Percentiles rank a stretch among this genome's conserved stretches.
Evolutionary conservation across 2,113 vertebrate genomes (phyloP).

Genomic region (Promerops cafer): DNA sequence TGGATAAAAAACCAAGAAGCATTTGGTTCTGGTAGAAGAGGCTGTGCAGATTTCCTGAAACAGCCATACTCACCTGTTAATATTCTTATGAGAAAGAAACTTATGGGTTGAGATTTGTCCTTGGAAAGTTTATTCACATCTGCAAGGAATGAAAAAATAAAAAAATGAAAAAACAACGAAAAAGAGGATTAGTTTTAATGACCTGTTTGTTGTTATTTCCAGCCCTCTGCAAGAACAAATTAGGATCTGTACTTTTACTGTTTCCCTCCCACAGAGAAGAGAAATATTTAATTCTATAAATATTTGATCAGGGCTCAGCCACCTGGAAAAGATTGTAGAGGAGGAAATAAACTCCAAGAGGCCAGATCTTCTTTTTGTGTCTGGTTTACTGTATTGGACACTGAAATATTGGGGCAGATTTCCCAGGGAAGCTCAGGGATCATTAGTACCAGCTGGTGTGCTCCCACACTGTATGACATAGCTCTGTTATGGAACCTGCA

Average conservation of each 20-base stretch:
- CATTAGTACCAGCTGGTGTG: not conserved
- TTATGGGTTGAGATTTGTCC: not conserved
- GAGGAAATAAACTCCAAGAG: constrained; percentile 24
- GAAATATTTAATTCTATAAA: constrained; percentile 42
- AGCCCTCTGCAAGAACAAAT: constrained; percentile 26
- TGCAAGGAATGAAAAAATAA: not conserved
- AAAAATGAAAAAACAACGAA: accelerated
- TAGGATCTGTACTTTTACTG: constrained; percentile 33
- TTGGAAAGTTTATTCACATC: not conserved
- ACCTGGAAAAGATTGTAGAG: constrained; percentile 34
- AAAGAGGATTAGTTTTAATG: constrained; percentile 27
- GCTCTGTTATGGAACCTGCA: not conserved
- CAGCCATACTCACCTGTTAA: not conserved
- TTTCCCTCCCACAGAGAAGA: constrained; percentile 41
- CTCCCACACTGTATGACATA: not conserved
- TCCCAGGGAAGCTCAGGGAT: not conserved
- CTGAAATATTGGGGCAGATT: not conserved
- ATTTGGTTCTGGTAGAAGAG: not conserved
- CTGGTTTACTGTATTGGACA: not conserved
- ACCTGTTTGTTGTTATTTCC: constrained; percentile 1
- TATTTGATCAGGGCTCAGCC: constrained; percentile 16
- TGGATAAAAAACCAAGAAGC: not conserved
- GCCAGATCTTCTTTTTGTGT: not conserved
- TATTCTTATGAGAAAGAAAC: not conserved
- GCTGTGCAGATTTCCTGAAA: not conserved